Base-by-base conservation (phyloP, 2,888 invertebrate species). In the Agrilus cyanescens region DNA sequence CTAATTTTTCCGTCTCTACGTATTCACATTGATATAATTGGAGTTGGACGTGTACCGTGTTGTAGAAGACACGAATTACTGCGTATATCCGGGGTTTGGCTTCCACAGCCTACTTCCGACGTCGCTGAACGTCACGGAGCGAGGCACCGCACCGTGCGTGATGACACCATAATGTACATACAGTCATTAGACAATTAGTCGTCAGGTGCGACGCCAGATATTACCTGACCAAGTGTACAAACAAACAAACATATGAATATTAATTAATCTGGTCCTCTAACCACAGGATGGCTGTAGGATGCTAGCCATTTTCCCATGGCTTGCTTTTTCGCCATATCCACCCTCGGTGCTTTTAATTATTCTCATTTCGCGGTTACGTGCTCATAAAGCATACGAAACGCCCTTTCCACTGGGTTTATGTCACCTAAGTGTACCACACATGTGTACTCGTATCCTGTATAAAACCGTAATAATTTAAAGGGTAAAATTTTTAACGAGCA, bases 201-300 rank as follows among this genome's bases (percentile, higher is more conserved):
- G 25, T 25, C 54, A 53, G 54, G 54, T 57, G 55, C 55, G 54
- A 55, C 54, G 55, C 55, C 55, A 53, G 53, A 51, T 50, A 49
- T 53, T 56, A 57, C 55, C 52, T 55, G 53, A 49, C 54, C 54
- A 53, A 54, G 50, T 56, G 51, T 52, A 53, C 50, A 53, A 52
- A 46, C 50, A 53, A 52, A 46, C 25, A 25, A 8, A 25, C 25
- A 25, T 25, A 25, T 57, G 56, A 57, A 57, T 57, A 55, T 56
- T 57, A 25, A 25, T 25, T 25, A 57, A 57, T 57, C 51, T 48
- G 46, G 43, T 43, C 49, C 50, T 50, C 52, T 53, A 50, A 54
- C 53, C 50, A 54, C 50, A n/a, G n/a, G n/a, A n/a, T 25, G 10
- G 25, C 18, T 18, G 7, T 36, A 13, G 15, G 18, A 12, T 18